phyloP scores from a whole-genome alignment of 2,888 invertebrate genomes.

The Amiota communis region DNA sequence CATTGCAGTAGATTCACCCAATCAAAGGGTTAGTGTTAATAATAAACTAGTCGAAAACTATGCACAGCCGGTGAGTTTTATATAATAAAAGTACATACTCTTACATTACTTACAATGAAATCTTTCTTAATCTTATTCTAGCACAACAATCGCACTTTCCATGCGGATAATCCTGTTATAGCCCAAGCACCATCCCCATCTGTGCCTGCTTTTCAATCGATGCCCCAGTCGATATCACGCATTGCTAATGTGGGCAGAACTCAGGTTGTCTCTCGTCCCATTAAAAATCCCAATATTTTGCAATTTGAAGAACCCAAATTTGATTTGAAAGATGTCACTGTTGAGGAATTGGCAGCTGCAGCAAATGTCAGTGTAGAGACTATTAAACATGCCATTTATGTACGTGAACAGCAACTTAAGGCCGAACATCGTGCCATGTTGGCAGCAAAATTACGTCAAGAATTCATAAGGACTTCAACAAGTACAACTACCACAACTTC shows the following conservation, averaged over 20 bases:
- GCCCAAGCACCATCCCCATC: constrained; percentile 60
- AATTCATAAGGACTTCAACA: constrained; percentile 74
- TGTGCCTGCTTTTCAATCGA: constrained; percentile 75
- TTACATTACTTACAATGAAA: too few relatives aligned
- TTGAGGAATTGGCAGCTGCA: constrained; percentile 77
- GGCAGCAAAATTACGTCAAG: constrained; percentile 65
- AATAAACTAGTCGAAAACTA: constrained; percentile 60
- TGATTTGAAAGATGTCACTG: constrained; percentile 71
- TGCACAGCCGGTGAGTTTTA: constrained; percentile 52
- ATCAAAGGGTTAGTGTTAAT: constrained; percentile 65
- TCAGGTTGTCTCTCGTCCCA: constrained; percentile 18
- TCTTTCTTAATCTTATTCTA: constrained; percentile 38
- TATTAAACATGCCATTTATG: constrained; percentile 82
- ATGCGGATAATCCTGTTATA: constrained; percentile 62
- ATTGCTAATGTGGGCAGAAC: constrained; percentile 55
- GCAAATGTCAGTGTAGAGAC: constrained; percentile 87
- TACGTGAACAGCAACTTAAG: constrained; percentile 81
- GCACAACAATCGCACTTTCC: constrained; percentile 67
- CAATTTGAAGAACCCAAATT: constrained; percentile 70
- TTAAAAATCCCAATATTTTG: constrained; percentile 63
- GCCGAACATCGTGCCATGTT: constrained; percentile 74
- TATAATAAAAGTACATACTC: neutral
- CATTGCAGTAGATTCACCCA: constrained; percentile 63
- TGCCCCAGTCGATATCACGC: constrained; percentile 75
- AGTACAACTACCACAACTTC: constrained; percentile 72